Evolutionary conservation across 1,140 invertebrate species (phyloP).

Genomic region (Megalopta genalis): DNA sequence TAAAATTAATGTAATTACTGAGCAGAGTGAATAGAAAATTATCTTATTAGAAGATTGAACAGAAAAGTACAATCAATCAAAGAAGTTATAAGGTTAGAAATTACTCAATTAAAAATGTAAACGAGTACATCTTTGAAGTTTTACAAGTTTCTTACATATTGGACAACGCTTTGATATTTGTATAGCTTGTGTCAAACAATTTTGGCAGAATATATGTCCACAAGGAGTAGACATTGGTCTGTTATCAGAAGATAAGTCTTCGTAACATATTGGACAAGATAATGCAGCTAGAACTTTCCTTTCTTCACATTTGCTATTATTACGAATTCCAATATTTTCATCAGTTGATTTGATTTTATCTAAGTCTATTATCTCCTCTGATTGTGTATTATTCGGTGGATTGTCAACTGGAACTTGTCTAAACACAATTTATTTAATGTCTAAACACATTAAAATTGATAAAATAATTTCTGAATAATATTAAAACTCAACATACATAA

Average conservation of each 20-base stretch:
- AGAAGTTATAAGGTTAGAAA: no score
- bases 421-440: slow-evolving; percentile 16
- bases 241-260: slow-evolving; percentile 51
- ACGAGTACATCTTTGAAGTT: slow-evolving; percentile 57
- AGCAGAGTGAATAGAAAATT: no score
- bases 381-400: neutral
- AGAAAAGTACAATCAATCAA: no score
- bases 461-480: neutral
- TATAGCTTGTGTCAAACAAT: slow-evolving; percentile 54
- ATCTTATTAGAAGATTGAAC: no score
- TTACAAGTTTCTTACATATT: slow-evolving; percentile 53
- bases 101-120: slow-evolving; percentile 43
- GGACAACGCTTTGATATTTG: slow-evolving; percentile 60
- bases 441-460: neutral
- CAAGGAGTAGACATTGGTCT: slow-evolving; percentile 65
- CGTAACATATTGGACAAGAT: slow-evolving; percentile 67
- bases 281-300: neutral
- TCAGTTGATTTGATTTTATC: slow-evolving; percentile 21
- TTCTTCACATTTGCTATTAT: neutral
- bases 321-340: neutral
- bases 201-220: slow-evolving; percentile 68
- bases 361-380: slow-evolving; percentile 43
- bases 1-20: no score
- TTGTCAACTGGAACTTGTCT: slow-evolving; percentile 5
- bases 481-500: slow-evolving; percentile 12